phyloP scores from a whole-genome alignment of 2,888 invertebrate species.

The Hedychridium roseum region DNA sequence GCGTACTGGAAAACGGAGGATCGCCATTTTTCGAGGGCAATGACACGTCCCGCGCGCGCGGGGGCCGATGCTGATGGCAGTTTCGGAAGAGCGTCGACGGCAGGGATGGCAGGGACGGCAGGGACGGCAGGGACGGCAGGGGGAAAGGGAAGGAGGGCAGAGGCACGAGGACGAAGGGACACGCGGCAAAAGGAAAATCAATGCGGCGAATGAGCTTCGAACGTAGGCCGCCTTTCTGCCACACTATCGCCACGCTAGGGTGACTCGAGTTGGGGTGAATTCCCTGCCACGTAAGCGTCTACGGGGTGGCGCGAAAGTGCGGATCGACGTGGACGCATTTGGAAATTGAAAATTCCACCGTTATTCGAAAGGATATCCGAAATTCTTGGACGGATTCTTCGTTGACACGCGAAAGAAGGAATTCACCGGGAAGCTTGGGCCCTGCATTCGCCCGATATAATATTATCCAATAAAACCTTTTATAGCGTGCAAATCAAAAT shows the following conservation, averaged over 20 bases:
- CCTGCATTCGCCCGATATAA: too few relatives aligned
- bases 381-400: too few relatives aligned
- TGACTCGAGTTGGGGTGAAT: constrained; percentile 48
- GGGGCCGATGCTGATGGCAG: too few relatives aligned
- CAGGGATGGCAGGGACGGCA: constrained; percentile 35
- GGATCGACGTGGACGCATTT: constrained; percentile 18
- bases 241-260: constrained; percentile 46
- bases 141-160: constrained; percentile 23
- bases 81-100: constrained; percentile 36
- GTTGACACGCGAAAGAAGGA: too few relatives aligned
- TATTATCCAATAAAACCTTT: too few relatives aligned
- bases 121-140: constrained; percentile 30
- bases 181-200: constrained; percentile 59
- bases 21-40: constrained; percentile 46
- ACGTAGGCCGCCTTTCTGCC: constrained; percentile 38
- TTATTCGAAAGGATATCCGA: too few relatives aligned
- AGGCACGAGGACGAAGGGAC: constrained; percentile 35
- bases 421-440: too few relatives aligned
- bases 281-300: constrained; percentile 50
- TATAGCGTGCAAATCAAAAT: too few relatives aligned
- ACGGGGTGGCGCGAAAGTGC: constrained; percentile 32
- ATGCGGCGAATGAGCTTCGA: constrained; percentile 56
- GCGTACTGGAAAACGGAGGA: constrained; percentile 20
- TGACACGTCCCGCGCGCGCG: constrained; percentile 38
- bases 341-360: too few relatives aligned